Percentiles rank a stretch among this genome's conserved stretches.
phyloP scores from a whole-genome alignment of 2,888 invertebrate genomes.

The Metallyticus violacea region DNA sequence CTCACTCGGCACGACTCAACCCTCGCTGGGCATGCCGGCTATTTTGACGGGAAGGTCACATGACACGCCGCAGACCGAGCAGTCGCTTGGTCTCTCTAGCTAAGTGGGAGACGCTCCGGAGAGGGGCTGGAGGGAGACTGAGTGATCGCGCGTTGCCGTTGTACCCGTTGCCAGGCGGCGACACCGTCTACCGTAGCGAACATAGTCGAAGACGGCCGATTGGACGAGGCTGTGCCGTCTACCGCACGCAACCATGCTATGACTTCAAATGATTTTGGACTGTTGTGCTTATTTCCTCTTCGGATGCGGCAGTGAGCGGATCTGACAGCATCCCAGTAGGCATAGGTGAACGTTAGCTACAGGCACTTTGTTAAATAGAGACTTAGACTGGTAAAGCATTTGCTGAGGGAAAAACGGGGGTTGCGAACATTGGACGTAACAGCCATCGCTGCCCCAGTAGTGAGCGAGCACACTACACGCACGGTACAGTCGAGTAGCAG shows the following conservation, averaged over 20 bases:
- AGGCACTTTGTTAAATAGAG: not conserved
- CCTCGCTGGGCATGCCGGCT: conserved; percentile 51
- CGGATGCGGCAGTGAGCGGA: not conserved
- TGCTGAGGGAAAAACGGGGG: not conserved
- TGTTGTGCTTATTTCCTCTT: not conserved
- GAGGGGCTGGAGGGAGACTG: conserved; percentile 24
- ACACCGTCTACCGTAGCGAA: conserved; percentile 27
- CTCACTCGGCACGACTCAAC: not conserved
- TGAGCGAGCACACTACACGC: not conserved
- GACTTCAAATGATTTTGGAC: not conserved
- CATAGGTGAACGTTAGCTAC: not conserved
- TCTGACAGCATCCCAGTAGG: not conserved
- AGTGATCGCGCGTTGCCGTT: not conserved
- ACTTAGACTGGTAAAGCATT: not conserved
- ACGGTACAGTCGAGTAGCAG: conserved; percentile 34
- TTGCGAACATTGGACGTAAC: not conserved
- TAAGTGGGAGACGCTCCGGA: conserved; percentile 34
- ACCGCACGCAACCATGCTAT: not conserved
- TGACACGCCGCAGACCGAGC: conserved; percentile 42
- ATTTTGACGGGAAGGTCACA: conserved; percentile 82
- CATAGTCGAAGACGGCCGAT: conserved; percentile 23
- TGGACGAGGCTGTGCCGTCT: conserved; percentile 29
- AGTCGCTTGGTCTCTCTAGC: conserved; percentile 29
- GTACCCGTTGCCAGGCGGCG: conserved; percentile 34
- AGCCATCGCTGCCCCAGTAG: not conserved